Evolutionary conservation across 1,140 invertebrate species (phyloP), one percentile per base, ranked within the genome.

Genomic region (Neodiprion fabricii): DNA sequence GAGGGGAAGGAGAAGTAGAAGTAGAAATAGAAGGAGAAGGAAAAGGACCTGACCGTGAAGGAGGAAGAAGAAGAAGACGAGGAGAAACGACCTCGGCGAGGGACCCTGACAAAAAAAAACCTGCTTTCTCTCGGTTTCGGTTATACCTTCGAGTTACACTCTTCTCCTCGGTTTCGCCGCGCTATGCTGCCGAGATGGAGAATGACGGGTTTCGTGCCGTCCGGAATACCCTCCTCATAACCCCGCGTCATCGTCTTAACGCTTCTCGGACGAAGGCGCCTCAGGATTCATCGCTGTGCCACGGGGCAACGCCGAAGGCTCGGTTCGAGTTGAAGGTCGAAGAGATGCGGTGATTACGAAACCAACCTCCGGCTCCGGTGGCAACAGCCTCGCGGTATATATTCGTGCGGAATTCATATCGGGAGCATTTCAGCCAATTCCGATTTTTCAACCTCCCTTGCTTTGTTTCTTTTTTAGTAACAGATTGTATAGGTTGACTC

Each of bases 121-220:
- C n/a, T 61, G 53, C 53, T 61, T 61, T 61, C 53, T 61, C 53
- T 61, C 53, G 53, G 53, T 61, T 61, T 61, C 53, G 53, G 53
- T 61, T 12, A 17, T 14, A 14, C 53, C 53, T 61, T 17, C 53
- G 53, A 61, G 53, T 17, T 9, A 61, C n/a, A 40, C 28, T 40
- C 28, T 40, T 40, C 28, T 40, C 28, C 28, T 40, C 28, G 28
- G 28, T 40, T 40, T 40, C 28, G 28, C 28, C 28, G 28, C 28
- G 5, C 1, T 40, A 5, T 40, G 28, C 5, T 40, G 28, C 5
- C 28, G 28, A 40, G 28, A 40, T 40, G 28, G 28, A 40, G 28
- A 40, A 40, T 40, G 28, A 40, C 28, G 28, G 28, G 28, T 40
- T 40, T 40, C 28, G 28, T 40, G 28, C 28, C 28, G 28, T 40